Evolutionary conservation across 2,113 vertebrate species (phyloP), one percentile per base, ranked within the genome.

Genomic region (Pelecanus crispus): DNA sequence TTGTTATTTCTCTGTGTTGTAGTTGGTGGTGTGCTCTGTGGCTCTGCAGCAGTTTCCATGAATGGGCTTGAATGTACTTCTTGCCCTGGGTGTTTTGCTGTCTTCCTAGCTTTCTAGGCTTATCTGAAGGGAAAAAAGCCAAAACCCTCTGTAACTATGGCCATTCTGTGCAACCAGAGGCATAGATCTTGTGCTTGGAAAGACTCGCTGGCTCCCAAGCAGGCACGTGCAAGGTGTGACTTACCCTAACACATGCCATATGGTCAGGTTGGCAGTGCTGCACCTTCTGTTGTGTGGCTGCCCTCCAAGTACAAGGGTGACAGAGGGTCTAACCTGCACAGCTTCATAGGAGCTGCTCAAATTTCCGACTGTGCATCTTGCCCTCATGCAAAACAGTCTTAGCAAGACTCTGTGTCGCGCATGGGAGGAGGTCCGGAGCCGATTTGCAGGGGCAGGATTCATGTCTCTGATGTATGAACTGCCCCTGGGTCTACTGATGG

Each of bases 401-500:
- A n/a, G 31, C 40, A 66, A 59, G 58, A 3, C 16, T 13, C 26
- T 62, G 20, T 44, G 29, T 5, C 1, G 8, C 45, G 49, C 18
- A 6, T 2, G 2, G 63, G 72, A 81, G 21, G 50, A 38, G 68
- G 36, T 22, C 72, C 28, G 67, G 55, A 81, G 31, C 81, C 70
- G 55, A 36, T 63, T 36, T 79, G 31, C 5, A 17, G 56, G 61
- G 58, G 7, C 10, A 65, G 29, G 32, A 32, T 34, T 42, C 16
- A 1, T 14, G 3, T 36, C 36, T 40, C 31, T 42, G 47, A 10
- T 28, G 26, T 44, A 44, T 0, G 0, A 18, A 9, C n/a, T 49
- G 50, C 34, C 15, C 31, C 32, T 0, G 0, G 47, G 7, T 29
- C 52, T 79, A 28, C 26, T 47, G 65, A 10, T n/a, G 84, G 42